Conservation (phyloP, 2,888 invertebrate species). For the Pteria penguin region DNA sequence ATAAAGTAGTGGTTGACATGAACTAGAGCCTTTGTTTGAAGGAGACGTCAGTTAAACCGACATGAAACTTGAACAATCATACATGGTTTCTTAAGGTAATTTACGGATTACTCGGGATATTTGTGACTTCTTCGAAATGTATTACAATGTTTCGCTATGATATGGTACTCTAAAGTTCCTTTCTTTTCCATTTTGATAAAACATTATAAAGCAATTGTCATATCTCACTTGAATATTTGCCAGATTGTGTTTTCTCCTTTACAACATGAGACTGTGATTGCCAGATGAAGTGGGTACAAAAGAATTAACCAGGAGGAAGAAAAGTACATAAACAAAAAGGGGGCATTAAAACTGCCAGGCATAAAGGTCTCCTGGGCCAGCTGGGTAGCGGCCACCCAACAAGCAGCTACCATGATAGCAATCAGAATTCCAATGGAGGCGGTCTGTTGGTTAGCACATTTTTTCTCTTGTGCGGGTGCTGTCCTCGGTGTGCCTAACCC, state of each 20-base stretch:
- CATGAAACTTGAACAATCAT: no score
- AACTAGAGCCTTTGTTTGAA: no score
- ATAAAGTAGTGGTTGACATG: no score
- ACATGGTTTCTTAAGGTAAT: no score
- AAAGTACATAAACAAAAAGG: constrained; percentile 97
- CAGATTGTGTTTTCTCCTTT: constrained; percentile 83
- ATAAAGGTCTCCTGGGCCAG: constrained; percentile 80
- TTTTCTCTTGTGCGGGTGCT: neutral
- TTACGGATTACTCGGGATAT: no score
- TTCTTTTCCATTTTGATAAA: no score
- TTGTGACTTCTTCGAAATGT: no score
- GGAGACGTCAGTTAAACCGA: no score
- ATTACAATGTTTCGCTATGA: no score
- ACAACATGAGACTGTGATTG: constrained; percentile 80
- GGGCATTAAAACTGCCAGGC: constrained; percentile 86
- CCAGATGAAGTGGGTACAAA: constrained; percentile 92
- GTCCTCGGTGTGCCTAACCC: neutral
- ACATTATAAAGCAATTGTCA: no score
- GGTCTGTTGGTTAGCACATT: neutral
- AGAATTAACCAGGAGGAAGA: constrained; percentile 94
- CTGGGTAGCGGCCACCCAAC: constrained; percentile 96
- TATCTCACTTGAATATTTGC: constrained; percentile 59
- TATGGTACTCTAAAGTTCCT: no score
- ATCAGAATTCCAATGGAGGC: constrained; percentile 45
- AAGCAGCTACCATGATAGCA: constrained; percentile 85